These are phyloP conservation scores for Synanceia verrucosa DNA, from an alignment of 2,797 vertebrate genomes.

Conservation along the genomic window DNA sequence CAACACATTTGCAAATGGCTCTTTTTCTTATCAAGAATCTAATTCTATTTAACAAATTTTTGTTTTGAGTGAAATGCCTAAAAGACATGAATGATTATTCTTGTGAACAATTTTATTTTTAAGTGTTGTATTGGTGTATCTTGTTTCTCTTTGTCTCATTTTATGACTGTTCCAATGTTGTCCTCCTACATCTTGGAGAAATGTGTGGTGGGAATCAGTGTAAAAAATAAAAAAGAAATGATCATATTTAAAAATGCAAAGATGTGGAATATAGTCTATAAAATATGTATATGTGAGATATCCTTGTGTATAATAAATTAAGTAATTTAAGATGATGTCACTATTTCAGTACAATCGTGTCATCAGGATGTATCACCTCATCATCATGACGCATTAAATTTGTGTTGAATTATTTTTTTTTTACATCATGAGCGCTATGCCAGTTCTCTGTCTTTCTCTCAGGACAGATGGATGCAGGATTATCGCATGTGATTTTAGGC, in stretches of 20 bases:
- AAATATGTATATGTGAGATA: slow-evolving; percentile 79
- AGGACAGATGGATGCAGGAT: slow-evolving; percentile 84
- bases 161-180: slow-evolving; percentile 64
- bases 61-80: slow-evolving; percentile 45
- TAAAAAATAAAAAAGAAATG: slow-evolving; percentile 41
- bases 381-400: slow-evolving; percentile 39
- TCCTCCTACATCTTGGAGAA: slow-evolving; percentile 64
- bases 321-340: slow-evolving; percentile 52
- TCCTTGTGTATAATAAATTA: slow-evolving; percentile 83
- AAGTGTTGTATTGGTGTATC: slow-evolving; percentile 71
- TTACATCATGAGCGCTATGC: slow-evolving; percentile 47
- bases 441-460: slow-evolving; percentile 49
- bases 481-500: slow-evolving; percentile 84
- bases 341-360: slow-evolving; percentile 38
- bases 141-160: slow-evolving; percentile 68
- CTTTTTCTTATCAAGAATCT: slow-evolving; percentile 3
- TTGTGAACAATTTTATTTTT: slow-evolving; percentile 59
- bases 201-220: slow-evolving; percentile 58
- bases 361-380: slow-evolving; percentile 26
- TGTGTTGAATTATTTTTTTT: slow-evolving; percentile 8
- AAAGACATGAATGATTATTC: slow-evolving; percentile 60
- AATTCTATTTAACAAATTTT: not conserved
- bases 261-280: slow-evolving; percentile 62
- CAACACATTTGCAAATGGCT: not conserved
- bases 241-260: slow-evolving; percentile 57